Conservation (phyloP, 2,888 invertebrate species). For the Clepsis dumicolana region DNA sequence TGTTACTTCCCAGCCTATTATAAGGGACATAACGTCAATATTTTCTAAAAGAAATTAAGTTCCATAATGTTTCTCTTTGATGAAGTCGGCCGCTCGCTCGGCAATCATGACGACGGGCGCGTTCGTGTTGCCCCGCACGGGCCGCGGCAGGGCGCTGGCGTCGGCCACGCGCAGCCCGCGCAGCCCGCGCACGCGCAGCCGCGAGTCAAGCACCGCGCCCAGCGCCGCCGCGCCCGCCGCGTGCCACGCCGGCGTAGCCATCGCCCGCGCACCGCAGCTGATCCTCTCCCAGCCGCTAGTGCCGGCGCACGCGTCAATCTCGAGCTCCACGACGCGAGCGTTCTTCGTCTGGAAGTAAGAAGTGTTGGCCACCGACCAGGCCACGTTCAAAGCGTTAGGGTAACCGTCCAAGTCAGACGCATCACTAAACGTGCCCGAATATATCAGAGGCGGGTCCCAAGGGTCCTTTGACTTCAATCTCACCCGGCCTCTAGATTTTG, state of each 20-base stretch:
- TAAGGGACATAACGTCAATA: too few relatives aligned
- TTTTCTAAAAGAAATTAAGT: neutral
- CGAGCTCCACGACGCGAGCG: conserved; percentile 61
- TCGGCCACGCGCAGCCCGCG: conserved; percentile 67
- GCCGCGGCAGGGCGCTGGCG: conserved; percentile 71
- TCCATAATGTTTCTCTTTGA: conserved; percentile 56
- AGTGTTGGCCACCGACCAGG: conserved; percentile 60
- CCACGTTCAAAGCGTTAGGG: conserved; percentile 60
- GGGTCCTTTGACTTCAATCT: conserved; percentile 59
- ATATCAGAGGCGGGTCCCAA: conserved; percentile 63
- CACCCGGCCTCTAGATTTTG: conserved; percentile 69
- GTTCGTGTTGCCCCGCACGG: conserved; percentile 74
- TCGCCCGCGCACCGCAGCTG: conserved; percentile 70
- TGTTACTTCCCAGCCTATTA: too few relatives aligned
- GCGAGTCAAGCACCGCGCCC: conserved; percentile 67
- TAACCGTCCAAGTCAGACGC: conserved; percentile 60
- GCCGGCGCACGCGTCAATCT: conserved; percentile 57
- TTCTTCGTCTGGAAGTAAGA: conserved; percentile 61
- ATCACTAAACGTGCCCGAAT: conserved; percentile 67
- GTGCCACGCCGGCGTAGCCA: conserved; percentile 75
- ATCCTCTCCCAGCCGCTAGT: conserved; percentile 61
- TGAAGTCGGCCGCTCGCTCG: conserved; percentile 70
- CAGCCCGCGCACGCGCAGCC: conserved; percentile 62
- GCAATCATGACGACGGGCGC: conserved; percentile 77
- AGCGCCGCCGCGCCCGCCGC: conserved; percentile 73